phyloP scores from a whole-genome alignment of 2,888 invertebrate species.

The Icerya purchasi region DNA sequence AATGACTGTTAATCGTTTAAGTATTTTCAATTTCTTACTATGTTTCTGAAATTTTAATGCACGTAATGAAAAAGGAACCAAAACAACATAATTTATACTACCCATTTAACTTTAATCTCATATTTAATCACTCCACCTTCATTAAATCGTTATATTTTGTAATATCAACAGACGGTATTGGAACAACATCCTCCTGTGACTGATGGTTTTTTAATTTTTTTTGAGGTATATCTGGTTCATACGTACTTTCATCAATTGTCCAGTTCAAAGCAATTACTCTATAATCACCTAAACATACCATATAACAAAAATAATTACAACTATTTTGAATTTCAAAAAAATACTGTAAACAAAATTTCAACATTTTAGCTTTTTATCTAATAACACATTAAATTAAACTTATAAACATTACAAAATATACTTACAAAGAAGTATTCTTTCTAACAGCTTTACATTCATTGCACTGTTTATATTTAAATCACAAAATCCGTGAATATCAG shows the following conservation, averaged over 20 bases:
- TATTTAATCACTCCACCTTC: slow-evolving; percentile 1
- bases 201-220: slow-evolving; percentile 5
- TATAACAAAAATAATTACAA: not conserved
- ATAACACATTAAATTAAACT: not conserved
- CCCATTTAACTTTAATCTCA: too few relatives aligned
- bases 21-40: slow-evolving; percentile 4
- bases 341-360: too few relatives aligned
- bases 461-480: slow-evolving; percentile 5
- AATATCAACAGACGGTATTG: slow-evolving; percentile 1
- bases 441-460: not conserved
- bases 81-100: too few relatives aligned
- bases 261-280: slow-evolving; percentile 8
- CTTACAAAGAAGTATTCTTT: slow-evolving; percentile 7
- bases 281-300: slow-evolving; percentile 3
- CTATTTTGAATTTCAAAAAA: not conserved
- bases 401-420: not conserved
- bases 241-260: slow-evolving; percentile 8
- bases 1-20: slow-evolving; percentile 8
- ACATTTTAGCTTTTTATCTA: too few relatives aligned
- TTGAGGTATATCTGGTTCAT: not conserved
- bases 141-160: slow-evolving; percentile 1
- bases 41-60: slow-evolving; percentile 8
- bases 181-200: not conserved
- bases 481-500: slow-evolving; percentile 5
- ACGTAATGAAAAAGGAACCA: too few relatives aligned